phyloP scores from a whole-genome alignment of 2,797 vertebrate genomes.

The Spea hammondii region DNA sequence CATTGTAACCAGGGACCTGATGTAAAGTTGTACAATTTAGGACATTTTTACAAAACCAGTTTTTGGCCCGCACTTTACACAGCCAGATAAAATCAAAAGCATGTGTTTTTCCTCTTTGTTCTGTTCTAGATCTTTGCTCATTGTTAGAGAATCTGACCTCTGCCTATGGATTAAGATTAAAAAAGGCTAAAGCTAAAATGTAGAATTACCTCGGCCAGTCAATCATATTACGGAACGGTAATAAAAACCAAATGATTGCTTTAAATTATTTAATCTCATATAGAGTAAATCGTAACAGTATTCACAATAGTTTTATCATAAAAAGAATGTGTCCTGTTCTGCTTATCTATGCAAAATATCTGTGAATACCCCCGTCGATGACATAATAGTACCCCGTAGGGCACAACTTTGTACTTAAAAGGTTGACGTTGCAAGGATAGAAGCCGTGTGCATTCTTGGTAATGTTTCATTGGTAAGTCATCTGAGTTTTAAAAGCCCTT shows the following conservation, averaged over 20 bases:
- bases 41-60: constrained; percentile 28
- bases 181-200: constrained; percentile 21
- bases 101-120: constrained; percentile 36
- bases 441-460: too few relatives aligned
- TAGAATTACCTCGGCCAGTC: constrained; percentile 26
- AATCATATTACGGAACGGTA: constrained; percentile 17
- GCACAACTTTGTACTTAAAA: too few relatives aligned
- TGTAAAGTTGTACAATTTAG: constrained; percentile 22
- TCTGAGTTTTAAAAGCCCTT: too few relatives aligned
- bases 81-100: constrained; percentile 45
- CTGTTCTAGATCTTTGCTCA: constrained; percentile 37
- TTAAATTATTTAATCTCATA: background rate
- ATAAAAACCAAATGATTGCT: constrained; percentile 41
- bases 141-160: constrained; percentile 43
- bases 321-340: too few relatives aligned
- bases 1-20: background rate
- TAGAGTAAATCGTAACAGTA: background rate
- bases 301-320: too few relatives aligned
- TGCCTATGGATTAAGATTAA: constrained; percentile 41
- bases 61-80: constrained; percentile 34
- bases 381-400: too few relatives aligned
- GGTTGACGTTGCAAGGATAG: too few relatives aligned
- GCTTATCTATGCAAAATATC: too few relatives aligned
- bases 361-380: too few relatives aligned
- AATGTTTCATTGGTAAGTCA: too few relatives aligned